Percentiles rank a stretch among this genome's conserved stretches.
phyloP scores from a whole-genome alignment of 2,888 invertebrate genomes.

The Drosophila falleni region DNA sequence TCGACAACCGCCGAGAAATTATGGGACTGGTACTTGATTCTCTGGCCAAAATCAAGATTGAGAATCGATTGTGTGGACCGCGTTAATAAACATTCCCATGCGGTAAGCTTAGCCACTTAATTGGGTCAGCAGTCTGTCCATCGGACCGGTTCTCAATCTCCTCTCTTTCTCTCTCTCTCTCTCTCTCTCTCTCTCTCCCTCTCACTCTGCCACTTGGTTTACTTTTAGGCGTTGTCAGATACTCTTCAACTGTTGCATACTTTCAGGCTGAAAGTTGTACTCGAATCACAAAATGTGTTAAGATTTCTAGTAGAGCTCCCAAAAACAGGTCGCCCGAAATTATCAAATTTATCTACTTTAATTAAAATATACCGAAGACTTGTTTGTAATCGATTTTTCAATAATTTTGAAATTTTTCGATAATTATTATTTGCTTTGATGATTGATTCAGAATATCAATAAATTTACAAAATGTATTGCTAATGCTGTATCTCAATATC shows the following conservation, averaged over 20 bases:
- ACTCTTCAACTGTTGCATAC: background rate
- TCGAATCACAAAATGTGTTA: too few relatives aligned
- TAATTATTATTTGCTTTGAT: too few relatives aligned
- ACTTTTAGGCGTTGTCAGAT: conserved; percentile 11
- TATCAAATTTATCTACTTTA: too few relatives aligned
- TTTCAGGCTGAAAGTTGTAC: conserved; percentile 3
- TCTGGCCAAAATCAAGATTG: background rate
- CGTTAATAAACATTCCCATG: conserved; percentile 37
- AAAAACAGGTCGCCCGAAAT: too few relatives aligned
- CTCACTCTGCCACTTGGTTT: background rate
- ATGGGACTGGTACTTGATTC: conserved; percentile 32
- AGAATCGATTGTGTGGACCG: conserved; percentile 11
- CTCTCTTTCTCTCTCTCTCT: background rate
- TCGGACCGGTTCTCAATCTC: conserved; percentile 46
- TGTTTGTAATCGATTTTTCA: too few relatives aligned
- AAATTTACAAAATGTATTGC: too few relatives aligned
- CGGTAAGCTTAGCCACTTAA: conserved; percentile 8
- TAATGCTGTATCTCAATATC: too few relatives aligned
- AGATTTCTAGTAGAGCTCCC: too few relatives aligned
- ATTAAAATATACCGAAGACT: too few relatives aligned
- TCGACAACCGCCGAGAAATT: conserved; percentile 26
- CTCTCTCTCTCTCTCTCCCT: background rate
- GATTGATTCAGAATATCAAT: too few relatives aligned
- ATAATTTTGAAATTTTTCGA: too few relatives aligned
- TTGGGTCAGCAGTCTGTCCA: conserved; percentile 10